These are phyloP conservation scores for Lontra canadensis DNA, from an alignment of 2,113 vertebrate species.

Conservation along the genomic window DNA sequence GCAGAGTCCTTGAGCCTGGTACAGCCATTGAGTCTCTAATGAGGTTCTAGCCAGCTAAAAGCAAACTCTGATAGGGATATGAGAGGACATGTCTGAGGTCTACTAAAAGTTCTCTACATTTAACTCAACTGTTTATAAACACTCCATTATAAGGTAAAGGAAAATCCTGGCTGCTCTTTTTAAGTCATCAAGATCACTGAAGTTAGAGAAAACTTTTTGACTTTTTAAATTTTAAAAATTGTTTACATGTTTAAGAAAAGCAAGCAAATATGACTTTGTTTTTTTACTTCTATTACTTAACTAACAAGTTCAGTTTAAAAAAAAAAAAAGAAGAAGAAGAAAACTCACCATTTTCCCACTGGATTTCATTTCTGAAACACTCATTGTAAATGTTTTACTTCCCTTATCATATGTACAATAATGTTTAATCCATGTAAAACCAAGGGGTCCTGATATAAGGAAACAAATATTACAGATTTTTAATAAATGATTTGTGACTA, in stretches of 20 bases:
- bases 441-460: constrained; percentile 91
- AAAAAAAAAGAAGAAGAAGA: background rate
- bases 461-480: constrained; percentile 14
- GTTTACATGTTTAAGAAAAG: background rate
- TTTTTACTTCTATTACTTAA: background rate
- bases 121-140: background rate
- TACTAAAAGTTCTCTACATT: too few relatives aligned
- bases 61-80: background rate
- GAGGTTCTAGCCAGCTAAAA: background rate
- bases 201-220: background rate
- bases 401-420: constrained; percentile 97
- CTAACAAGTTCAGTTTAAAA: background rate
- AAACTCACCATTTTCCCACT: constrained; percentile 93
- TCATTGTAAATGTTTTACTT: constrained; percentile 96
- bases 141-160: background rate
- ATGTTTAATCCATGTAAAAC: constrained; percentile 96
- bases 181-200: background rate
- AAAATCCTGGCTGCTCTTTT: background rate
- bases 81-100: background rate
- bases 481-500: background rate
- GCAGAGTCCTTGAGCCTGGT: background rate
- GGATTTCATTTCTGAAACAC: constrained; percentile 93
- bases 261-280: background rate
- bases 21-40: background rate
- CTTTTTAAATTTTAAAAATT: background rate